These are phyloP conservation scores for Abscondita cerata DNA, from an alignment of 2,888 invertebrate species.

Conservation along the genomic window DNA sequence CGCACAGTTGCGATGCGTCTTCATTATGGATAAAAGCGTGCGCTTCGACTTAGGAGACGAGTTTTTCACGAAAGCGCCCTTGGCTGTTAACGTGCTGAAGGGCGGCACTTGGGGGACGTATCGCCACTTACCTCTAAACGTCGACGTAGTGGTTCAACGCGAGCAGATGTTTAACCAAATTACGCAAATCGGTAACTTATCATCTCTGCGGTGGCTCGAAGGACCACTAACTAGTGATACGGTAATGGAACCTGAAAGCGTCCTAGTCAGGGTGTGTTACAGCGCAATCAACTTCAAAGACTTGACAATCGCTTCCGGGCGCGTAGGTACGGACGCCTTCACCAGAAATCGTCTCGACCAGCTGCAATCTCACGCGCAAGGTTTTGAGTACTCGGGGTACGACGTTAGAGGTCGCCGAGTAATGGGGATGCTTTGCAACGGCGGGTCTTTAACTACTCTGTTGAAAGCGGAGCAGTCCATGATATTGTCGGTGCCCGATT, in stretches of 20 bases:
- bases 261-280: slow-evolving; percentile 35
- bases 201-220: slow-evolving; percentile 85
- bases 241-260: slow-evolving; percentile 37
- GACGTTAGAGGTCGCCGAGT: slow-evolving; percentile 65
- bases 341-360: slow-evolving; percentile 63
- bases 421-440: slow-evolving; percentile 68
- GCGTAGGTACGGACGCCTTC: slow-evolving; percentile 81
- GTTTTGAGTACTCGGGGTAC: slow-evolving; percentile 65
- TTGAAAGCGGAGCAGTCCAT: slow-evolving; percentile 64
- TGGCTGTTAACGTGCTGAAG: slow-evolving; percentile 80
- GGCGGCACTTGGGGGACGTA: slow-evolving; percentile 71
- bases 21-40: slow-evolving; percentile 70
- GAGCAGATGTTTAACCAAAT: slow-evolving; percentile 82
- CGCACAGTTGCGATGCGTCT: slow-evolving; percentile 65
- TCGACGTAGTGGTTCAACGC: slow-evolving; percentile 58
- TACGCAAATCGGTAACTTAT: slow-evolving; percentile 82
- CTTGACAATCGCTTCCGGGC: slow-evolving; percentile 91
- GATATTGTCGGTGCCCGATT: slow-evolving; percentile 72
- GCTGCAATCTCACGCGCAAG: slow-evolving; percentile 62
- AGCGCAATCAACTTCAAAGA: slow-evolving; percentile 85
- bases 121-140: slow-evolving; percentile 76
- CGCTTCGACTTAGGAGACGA: slow-evolving; percentile 68
- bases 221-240: slow-evolving; percentile 59
- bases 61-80: slow-evolving; percentile 73
- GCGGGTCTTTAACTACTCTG: slow-evolving; percentile 67